Evolutionary conservation across 2,888 invertebrate species (phyloP), one percentile per base, ranked within the genome.

Genomic region (Temnothorax unifasciatus): DNA sequence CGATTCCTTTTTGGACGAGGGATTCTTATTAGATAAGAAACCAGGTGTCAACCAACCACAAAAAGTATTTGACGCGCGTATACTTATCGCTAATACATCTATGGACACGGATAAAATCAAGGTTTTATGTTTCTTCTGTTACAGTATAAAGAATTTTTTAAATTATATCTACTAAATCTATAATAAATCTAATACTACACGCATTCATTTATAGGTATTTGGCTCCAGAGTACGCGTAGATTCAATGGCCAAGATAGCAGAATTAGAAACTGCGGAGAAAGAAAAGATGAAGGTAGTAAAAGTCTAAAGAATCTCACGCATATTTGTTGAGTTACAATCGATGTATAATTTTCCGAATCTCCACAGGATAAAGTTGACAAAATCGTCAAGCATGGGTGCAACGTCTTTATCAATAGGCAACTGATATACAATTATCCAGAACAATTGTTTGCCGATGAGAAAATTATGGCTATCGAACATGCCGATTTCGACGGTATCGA

Each of bases 71-170:
- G 99, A 99, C 93, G 99, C 99, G 1, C 98, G 97, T 93, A 99
- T 99, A 93, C 96, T 99, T 38, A 98, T 99, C 92, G 99, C 99
- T 15, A 99, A 99, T 95, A 99, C 99, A 13, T 99, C 99, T 0
- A 99, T 99, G 99, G 99, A 99, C 95, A 99, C 99, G 0, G 99
- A 99, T 94, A 99, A 99, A 95, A 99, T 99, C 90, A 99, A 99
- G 96, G 97, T 93, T 83, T 57, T 57, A 63, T 50, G 3, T 61
- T 34, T 64, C 8, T 38, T 54, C 4, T 68, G 34, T 29, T 81
- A 52, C 69, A 15, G 9, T 1, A 63, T 38, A 38, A 61, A 77
- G 15, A n/a, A 76, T 54, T 41, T 66, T 41, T 50, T n/a, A 0
- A 54, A 75, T 41, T 57, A n/a, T 77, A 29, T 29, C 29, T 29